Evolutionary conservation across 2,888 invertebrate species (phyloP).

Genomic region (Tinea trinotella): DNA sequence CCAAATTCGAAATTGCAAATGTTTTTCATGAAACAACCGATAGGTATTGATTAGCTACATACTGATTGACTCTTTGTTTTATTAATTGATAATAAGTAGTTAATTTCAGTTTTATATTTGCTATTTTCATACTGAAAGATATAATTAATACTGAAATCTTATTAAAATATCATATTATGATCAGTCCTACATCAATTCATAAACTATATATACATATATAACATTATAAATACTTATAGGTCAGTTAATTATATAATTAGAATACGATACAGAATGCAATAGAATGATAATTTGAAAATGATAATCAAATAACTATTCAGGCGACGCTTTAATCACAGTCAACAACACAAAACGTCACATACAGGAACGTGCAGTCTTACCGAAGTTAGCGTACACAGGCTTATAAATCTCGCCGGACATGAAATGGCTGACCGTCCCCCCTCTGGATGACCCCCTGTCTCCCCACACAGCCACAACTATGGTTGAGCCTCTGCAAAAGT

Average conservation of each 20-base stretch:
- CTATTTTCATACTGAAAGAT: no score
- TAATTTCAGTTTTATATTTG: no score
- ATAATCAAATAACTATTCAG: background rate
- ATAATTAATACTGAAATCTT: no score
- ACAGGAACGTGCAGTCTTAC: constrained; percentile 41
- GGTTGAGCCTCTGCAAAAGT: constrained; percentile 58
- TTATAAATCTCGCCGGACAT: constrained; percentile 70
- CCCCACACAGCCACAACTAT: constrained; percentile 34
- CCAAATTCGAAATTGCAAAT: constrained; percentile 20
- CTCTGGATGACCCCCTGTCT: constrained; percentile 44
- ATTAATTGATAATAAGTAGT: no score
- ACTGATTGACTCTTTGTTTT: no score
- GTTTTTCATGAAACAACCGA: constrained; percentile 17
- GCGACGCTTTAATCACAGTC: constrained; percentile 10
- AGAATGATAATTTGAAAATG: background rate
- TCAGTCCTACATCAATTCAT: no score
- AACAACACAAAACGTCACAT: constrained; percentile 13
- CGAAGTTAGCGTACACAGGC: constrained; percentile 50
- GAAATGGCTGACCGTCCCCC: constrained; percentile 68
- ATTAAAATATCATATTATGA: no score
- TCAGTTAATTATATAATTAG: no score
- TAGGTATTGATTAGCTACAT: no score
- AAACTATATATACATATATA: no score
- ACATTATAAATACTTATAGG: no score
- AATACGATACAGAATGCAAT: no score